These are phyloP conservation scores for Lasioglossum villosulum DNA, from an alignment of 2,888 invertebrate species.

Conservation along the genomic window DNA sequence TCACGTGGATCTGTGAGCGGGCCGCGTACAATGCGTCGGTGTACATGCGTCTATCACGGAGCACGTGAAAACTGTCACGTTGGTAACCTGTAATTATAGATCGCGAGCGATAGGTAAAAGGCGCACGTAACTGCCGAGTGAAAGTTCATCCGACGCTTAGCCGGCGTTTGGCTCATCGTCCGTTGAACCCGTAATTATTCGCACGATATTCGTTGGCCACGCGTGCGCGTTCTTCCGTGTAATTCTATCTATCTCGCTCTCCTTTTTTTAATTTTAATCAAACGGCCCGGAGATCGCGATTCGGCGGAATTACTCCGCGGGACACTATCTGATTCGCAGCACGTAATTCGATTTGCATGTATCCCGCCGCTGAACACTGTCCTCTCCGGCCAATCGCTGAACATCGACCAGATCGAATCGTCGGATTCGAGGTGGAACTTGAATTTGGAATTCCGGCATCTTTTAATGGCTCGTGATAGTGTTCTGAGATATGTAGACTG, in stretches of 20 bases:
- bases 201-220: constrained; percentile 47
- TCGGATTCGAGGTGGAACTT: neutral
- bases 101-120: constrained; percentile 54
- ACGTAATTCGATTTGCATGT: constrained; percentile 41
- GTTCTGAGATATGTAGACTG: neutral
- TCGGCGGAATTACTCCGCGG: constrained; percentile 33
- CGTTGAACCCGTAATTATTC: constrained; percentile 62
- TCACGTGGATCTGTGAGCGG: neutral
- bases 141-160: constrained; percentile 47
- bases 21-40: constrained; percentile 19
- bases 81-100: constrained; percentile 63
- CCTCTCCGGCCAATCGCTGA: neutral
- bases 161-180: constrained; percentile 42
- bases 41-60: constrained; percentile 26
- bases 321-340: constrained; percentile 37
- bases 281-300: constrained; percentile 33
- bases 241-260: neutral
- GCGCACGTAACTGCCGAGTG: constrained; percentile 58
- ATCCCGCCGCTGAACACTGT: constrained; percentile 1
- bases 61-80: constrained; percentile 56
- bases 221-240: constrained; percentile 15
- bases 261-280: constrained; percentile 31
- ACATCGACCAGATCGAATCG: neutral
- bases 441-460: neutral
- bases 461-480: neutral